Percentiles rank a stretch among this genome's conserved stretches.
Conservation (phyloP, 1,140 invertebrate genomes). For the Eriocheir sinensis region DNA sequence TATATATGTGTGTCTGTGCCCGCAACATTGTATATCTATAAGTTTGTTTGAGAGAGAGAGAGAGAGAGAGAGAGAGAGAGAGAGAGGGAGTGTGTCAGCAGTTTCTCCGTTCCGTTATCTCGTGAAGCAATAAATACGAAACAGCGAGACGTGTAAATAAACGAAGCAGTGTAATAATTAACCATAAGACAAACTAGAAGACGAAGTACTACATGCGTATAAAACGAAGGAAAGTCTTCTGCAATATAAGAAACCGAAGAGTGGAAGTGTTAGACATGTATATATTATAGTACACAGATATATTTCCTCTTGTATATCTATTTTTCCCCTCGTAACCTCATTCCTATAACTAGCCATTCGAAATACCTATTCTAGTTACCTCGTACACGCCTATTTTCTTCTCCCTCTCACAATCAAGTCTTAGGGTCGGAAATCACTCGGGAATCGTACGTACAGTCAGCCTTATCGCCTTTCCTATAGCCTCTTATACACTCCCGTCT, state of each 20-base stretch:
- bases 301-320: not conserved
- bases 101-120: not conserved
- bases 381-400: not conserved
- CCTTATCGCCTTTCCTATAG: not conserved
- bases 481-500: not conserved
- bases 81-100: not conserved
- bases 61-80: conserved; percentile 5
- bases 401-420: not conserved
- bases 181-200: no score
- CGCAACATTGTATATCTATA: not conserved
- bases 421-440: not conserved
- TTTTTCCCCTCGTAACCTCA: not conserved
- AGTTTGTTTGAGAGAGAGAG: not conserved
- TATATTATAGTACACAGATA: not conserved
- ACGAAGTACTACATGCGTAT: no score
- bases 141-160: not conserved
- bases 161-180: no score
- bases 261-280: no score
- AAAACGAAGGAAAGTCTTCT: no score
- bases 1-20: not conserved
- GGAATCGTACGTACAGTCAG: not conserved
- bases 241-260: no score
- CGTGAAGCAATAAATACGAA: no score
- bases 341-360: not conserved
- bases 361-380: no score